These are phyloP conservation scores for Buphagus erythrorhynchus DNA, from an alignment of 2,797 vertebrate species.

Conservation along the genomic window DNA sequence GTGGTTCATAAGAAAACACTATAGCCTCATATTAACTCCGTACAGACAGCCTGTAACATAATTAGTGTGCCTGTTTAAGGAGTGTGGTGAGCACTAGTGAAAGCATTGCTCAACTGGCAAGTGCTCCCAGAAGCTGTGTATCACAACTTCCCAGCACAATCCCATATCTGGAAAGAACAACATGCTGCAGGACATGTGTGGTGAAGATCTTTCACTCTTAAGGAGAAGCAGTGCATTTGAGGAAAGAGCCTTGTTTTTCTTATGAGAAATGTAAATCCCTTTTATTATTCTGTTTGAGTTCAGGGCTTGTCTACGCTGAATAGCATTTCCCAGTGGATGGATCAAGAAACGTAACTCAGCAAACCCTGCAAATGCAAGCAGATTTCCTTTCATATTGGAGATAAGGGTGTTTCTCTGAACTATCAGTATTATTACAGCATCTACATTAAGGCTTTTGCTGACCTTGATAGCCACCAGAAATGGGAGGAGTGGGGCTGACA, in stretches of 20 bases:
- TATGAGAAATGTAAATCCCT: neutral
- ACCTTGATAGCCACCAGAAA: conserved; percentile 1
- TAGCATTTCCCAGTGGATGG: neutral
- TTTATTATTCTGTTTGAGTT: neutral
- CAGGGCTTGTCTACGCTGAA: neutral
- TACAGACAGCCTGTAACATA: neutral
- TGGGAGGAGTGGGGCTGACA: neutral
- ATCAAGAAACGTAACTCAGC: neutral
- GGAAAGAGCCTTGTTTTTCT: neutral
- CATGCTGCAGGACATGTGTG: neutral
- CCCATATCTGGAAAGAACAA: neutral
- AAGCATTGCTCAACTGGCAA: conserved; percentile 13
- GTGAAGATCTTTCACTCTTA: neutral
- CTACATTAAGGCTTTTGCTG: neutral
- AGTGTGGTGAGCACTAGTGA: neutral
- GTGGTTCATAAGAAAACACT: neutral
- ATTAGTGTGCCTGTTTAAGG: neutral
- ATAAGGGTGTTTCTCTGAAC: neutral
- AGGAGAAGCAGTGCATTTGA: neutral
- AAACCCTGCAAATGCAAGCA: neutral
- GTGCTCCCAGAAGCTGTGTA: neutral
- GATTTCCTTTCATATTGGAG: neutral
- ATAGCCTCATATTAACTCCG: neutral
- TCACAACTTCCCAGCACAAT: conserved; percentile 14
- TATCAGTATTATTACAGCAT: neutral